Base-by-base conservation (phyloP, 1,140 invertebrate genomes). In the Formica selysi region DNA sequence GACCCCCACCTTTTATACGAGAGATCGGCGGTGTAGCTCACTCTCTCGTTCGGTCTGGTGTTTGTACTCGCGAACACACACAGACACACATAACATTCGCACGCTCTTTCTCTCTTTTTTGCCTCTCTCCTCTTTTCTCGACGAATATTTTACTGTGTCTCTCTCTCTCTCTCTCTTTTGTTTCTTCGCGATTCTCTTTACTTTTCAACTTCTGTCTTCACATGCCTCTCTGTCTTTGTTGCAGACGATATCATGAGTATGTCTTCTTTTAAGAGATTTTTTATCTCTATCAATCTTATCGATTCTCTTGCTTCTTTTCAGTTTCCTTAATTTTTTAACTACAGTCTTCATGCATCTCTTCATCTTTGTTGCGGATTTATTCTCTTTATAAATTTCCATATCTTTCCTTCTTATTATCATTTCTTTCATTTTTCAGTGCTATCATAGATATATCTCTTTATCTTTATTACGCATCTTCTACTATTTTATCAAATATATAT, bases 21-120 rank as follows among this genome's bases (percentile, higher is more conserved):
- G 54, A 73, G 54, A 83, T 70, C 38, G 32, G 19, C 67, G 54
- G 38, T 67, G 54, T 13, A 13, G 54, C 67, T 61, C 64, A 62
- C 54, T 67, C 81, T 76, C 62, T 84, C 41, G 32, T 90, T 90
- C 87, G 84, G 83, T 64, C 71, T 83, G 26, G 19, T 79, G 57
- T 59, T 16, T 5, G 13, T 62, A 74, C 26, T 64, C 71, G 70
- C 86, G 67, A 3, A 19, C 54, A 64, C 81, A 59, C 41, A 83
- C 51, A 84, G 44, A 74, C 38, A 71, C 67, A 62, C 57, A 26
- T 57, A 51, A 61, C 79, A 67, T 87, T 84, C 59, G 51, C 83
- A 83, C 80, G 54, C 78, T 78, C 86, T 22, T 59, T 57, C 32
- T 61, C 74, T 76, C 44, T 32, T 78, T 54, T 83, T 83, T 65